Percentiles rank a stretch among this genome's conserved stretches.
Conservation (phyloP, 2,888 invertebrate genomes). For the Mimas tiliae region DNA sequence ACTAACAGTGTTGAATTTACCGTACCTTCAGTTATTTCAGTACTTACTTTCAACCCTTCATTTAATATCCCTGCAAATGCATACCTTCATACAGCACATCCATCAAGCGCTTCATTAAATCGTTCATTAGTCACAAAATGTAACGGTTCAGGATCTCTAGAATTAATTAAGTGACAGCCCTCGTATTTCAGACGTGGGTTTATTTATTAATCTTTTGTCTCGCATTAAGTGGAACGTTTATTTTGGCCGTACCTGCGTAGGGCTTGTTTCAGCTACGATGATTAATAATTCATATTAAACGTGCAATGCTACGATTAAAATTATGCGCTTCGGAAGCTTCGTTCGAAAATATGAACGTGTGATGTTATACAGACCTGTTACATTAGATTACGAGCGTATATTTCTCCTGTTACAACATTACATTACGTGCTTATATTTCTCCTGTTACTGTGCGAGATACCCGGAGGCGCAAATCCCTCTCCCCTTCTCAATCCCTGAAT, state of each 20-base stretch:
- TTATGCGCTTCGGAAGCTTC: too few relatives aligned
- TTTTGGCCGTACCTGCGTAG: constrained; percentile 15
- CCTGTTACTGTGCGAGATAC: too few relatives aligned
- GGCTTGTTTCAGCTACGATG: not conserved
- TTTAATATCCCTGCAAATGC: constrained; percentile 10
- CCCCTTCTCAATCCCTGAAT: too few relatives aligned
- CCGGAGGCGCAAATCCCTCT: too few relatives aligned
- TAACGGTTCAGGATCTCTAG: constrained; percentile 5
- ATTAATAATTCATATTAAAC: not conserved
- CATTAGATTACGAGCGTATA: too few relatives aligned
- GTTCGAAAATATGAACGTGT: too few relatives aligned
- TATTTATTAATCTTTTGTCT: constrained; percentile 29
- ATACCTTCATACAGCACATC: constrained; percentile 31
- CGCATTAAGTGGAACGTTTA: constrained; percentile 23
- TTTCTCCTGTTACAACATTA: too few relatives aligned
- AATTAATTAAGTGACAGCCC: constrained; percentile 29
- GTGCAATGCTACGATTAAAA: too few relatives aligned
- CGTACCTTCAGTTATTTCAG: not conserved
- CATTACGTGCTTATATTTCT: too few relatives aligned
- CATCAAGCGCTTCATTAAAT: constrained; percentile 39
- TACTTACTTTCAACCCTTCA: not conserved
- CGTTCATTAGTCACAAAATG: constrained; percentile 39
- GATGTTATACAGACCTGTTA: too few relatives aligned
- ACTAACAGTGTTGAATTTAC: not conserved
- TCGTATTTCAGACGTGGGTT: constrained; percentile 28